Evolutionary conservation across 2,113 vertebrate species (phyloP).

Genomic region (Egretta garzetta): DNA sequence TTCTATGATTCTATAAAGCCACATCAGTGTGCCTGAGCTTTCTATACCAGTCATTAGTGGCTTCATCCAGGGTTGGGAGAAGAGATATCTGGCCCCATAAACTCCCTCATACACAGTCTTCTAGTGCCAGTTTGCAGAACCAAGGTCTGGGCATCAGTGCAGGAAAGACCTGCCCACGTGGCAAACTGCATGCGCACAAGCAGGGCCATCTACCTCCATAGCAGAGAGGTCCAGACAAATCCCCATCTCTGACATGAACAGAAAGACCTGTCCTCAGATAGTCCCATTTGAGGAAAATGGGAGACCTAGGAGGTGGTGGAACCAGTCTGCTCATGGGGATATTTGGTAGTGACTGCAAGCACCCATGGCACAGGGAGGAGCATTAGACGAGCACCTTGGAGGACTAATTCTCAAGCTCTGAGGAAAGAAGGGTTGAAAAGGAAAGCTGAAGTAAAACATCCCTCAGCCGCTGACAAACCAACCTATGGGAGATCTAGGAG

Average conservation of each 20-base stretch:
- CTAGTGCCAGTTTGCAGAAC: not conserved
- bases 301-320: not conserved
- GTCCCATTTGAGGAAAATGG: not conserved
- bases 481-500: accelerated
- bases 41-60: not conserved
- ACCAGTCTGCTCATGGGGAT: accelerated
- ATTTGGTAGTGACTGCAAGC: accelerated
- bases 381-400: not conserved
- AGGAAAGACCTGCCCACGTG: not conserved
- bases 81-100: not conserved
- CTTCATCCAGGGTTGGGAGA: not conserved
- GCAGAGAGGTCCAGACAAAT: not conserved
- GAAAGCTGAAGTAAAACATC: not conserved
- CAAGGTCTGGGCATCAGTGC: not conserved
- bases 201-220: not conserved
- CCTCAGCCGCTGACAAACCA: not conserved
- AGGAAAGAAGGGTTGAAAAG: not conserved
- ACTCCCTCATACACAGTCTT: not conserved
- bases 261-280: not conserved
- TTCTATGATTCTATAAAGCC: not conserved
- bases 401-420: not conserved
- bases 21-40: not conserved
- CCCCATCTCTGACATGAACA: not conserved
- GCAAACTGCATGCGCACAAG: accelerated
- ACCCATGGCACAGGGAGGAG: not conserved